These are phyloP conservation scores for Meteorus cinctellus DNA, from an alignment of 2,888 invertebrate genomes.

Conservation along the genomic window DNA sequence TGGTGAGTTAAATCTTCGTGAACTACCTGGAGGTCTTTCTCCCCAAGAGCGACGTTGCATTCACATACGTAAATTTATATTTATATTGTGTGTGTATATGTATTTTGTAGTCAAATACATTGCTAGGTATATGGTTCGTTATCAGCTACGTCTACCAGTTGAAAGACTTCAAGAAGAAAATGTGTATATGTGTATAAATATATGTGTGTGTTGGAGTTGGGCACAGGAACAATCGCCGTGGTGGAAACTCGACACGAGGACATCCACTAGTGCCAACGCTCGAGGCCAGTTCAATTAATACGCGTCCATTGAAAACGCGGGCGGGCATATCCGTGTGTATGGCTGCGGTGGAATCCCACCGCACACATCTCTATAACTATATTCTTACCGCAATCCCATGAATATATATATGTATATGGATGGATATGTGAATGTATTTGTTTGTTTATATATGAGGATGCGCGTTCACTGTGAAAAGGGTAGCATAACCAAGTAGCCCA, in stretches of 20 bases:
- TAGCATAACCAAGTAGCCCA: conserved; percentile 67
- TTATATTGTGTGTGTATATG: not conserved
- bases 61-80: conserved; percentile 4
- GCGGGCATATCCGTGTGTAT: conserved; percentile 50
- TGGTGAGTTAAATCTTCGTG: conserved; percentile 29
- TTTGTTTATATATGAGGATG: conserved; percentile 39
- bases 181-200: not conserved
- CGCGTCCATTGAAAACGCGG: conserved; percentile 68
- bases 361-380: conserved; percentile 15
- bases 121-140: conserved; percentile 22
- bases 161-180: conserved; percentile 19
- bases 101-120: not conserved
- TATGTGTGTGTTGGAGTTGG: conserved; percentile 18
- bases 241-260: conserved; percentile 72
- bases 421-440: not conserved
- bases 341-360: conserved; percentile 23
- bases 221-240: conserved; percentile 63
- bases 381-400: conserved; percentile 28
- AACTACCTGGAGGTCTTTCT: conserved; percentile 34
- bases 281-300: conserved; percentile 70
- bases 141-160: conserved; percentile 31
- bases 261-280: conserved; percentile 70
- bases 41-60: not conserved
- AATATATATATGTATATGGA: conserved; percentile 13
- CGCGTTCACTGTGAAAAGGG: conserved; percentile 61